Evolutionary conservation across 2,113 vertebrate species (phyloP), one percentile per base, ranked within the genome.

Genomic region (Zapus hudsonius): DNA sequence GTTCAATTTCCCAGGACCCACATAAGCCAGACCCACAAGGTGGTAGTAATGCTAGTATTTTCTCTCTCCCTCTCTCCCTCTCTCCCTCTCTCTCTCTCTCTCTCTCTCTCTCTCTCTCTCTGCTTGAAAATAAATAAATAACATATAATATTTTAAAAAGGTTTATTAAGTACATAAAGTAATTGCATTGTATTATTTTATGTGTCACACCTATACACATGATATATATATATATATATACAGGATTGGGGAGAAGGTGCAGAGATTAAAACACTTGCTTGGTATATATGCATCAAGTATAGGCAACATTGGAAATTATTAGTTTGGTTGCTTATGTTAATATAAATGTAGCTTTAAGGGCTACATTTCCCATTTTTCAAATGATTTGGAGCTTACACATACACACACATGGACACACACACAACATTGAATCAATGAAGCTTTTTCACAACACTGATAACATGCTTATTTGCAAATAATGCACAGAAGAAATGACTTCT

Each of bases 171-270:
- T 84, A n/a, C 42, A 90, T 33, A 72, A 66, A 85, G n/a, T 15
- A 70, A 84, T 67, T 81, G 7, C 9, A 79, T 67, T 82, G 7
- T 5, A 79, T 83, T 61, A 88, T 36, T 93, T 93, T 85, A 42
- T 38, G n/a, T 13, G 38, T 44, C 25, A 55, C 1, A 57, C 22
- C 89, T 42, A 87, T 19, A 84, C 10, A 23, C 0, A 27, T 81
- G 31, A 47, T 82, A 44, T 23, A 64, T 40, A 61, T n/a, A n/a
- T n/a, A 47, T 82, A 44, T 23, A 52, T 52, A 52, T 13, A 15
- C 52, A 52, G 52, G 12, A 15, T 15, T 52, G 52, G 52, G 52
- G 52, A 52, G 52, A 52, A 15, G 52, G 52, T 52, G 11, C 52
- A 52, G 52, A 15, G 12, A 15, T 52, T 52, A 7, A 52, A 52